Percentiles rank a stretch among this genome's conserved stretches.
phyloP scores from a whole-genome alignment of 2,888 invertebrate genomes.

The Philhelius pedissequus region DNA sequence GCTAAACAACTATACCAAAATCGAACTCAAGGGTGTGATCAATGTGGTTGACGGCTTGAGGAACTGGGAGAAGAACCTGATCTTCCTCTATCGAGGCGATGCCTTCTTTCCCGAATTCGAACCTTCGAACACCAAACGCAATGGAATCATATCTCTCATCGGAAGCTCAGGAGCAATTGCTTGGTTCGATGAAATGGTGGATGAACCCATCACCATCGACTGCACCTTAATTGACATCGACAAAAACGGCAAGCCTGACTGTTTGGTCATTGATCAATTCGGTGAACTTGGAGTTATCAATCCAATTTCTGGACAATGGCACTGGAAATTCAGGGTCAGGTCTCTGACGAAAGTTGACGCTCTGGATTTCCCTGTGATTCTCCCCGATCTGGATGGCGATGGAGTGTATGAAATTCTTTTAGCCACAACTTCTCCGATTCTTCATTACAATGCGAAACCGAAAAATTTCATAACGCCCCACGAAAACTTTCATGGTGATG shows the following conservation, averaged over 20 bases:
- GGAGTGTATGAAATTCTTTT: slow-evolving; percentile 85
- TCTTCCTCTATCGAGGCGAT: slow-evolving; percentile 86
- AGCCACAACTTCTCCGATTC: slow-evolving; percentile 79
- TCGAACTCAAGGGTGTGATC: slow-evolving; percentile 85
- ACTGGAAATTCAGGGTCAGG: slow-evolving; percentile 79
- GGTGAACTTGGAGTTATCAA: slow-evolving; percentile 83
- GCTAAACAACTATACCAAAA: slow-evolving; percentile 84
- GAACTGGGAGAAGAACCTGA: slow-evolving; percentile 84
- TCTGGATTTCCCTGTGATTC: slow-evolving; percentile 84
- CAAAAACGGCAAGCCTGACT: slow-evolving; percentile 85
- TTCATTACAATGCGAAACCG: slow-evolving; percentile 44
- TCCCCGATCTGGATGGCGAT: slow-evolving; percentile 87
- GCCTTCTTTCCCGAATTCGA: slow-evolving; percentile 81
- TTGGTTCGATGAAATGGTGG: slow-evolving; percentile 86
- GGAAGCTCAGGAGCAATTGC: slow-evolving; percentile 85
- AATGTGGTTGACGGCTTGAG: slow-evolving; percentile 84
- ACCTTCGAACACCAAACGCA: slow-evolving; percentile 76
- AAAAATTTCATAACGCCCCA: slow-evolving; percentile 63
- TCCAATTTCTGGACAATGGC: slow-evolving; percentile 82
- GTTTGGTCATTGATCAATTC: slow-evolving; percentile 86
- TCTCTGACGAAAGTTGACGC: slow-evolving; percentile 80
- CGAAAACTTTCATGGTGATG: slow-evolving; percentile 45
- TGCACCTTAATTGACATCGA: slow-evolving; percentile 87
- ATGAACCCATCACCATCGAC: slow-evolving; percentile 86
- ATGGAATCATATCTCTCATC: slow-evolving; percentile 86